Evolutionary conservation across 2,113 vertebrate species (phyloP).

Genomic region (Xenotilapia longispinis): DNA sequence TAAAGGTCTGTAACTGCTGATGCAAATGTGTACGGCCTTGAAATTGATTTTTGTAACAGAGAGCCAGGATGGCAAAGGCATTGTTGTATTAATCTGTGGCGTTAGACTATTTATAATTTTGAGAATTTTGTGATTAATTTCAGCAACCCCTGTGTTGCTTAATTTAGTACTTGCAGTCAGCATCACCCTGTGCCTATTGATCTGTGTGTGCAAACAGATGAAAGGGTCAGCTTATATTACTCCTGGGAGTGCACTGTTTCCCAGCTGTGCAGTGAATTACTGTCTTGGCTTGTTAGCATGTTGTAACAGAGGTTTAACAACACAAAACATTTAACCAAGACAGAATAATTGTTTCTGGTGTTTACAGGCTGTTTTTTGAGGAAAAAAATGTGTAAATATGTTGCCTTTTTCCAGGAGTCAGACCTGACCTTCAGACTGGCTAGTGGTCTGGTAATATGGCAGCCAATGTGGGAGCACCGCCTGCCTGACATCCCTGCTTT

Average conservation of each 20-base stretch:
- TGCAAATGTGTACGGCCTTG: background rate
- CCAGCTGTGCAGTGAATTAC: background rate
- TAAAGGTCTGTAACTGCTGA: slow-evolving; percentile 75
- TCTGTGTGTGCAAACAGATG: slow-evolving; percentile 25
- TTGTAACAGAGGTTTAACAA: background rate
- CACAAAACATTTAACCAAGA: background rate
- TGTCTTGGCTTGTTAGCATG: background rate
- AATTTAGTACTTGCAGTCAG: background rate
- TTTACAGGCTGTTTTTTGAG: background rate
- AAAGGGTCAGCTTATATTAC: background rate
- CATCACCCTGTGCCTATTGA: slow-evolving; percentile 10
- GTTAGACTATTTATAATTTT: background rate
- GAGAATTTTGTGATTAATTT: background rate
- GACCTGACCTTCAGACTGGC: slow-evolving; percentile 95
- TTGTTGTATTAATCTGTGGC: background rate
- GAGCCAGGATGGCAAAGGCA: background rate
- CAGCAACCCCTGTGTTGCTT: background rate
- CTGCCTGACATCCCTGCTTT: slow-evolving; percentile 94
- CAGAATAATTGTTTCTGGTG: background rate
- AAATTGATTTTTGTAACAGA: background rate
- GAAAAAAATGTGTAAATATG: background rate
- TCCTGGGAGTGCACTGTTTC: background rate
- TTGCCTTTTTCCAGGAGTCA: slow-evolving; percentile 75
- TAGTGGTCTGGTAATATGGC: slow-evolving; percentile 95
- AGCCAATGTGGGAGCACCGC: slow-evolving; percentile 98